phyloP scores from a whole-genome alignment of 2,797 vertebrate species.

The Aldrovandia affinis region DNA sequence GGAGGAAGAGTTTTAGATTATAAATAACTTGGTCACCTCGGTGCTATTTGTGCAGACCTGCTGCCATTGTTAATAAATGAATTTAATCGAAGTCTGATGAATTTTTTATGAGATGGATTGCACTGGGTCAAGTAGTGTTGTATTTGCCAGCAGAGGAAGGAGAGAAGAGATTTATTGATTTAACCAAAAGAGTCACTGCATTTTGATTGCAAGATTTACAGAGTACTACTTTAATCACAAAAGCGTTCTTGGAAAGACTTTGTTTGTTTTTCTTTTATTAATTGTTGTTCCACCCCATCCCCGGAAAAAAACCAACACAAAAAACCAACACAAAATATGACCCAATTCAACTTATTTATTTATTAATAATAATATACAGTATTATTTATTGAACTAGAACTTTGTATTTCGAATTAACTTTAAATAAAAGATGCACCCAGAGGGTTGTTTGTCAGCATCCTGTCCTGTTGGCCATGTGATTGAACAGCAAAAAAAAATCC shows the following conservation, averaged over 20 bases:
- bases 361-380: no score
- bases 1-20: background rate
- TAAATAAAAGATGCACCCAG: no score
- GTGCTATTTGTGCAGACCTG: background rate
- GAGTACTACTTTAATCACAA: background rate
- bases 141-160: background rate
- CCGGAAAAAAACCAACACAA: no score
- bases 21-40: background rate
- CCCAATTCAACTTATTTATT: no score
- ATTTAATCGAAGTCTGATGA: background rate
- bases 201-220: background rate
- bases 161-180: background rate
- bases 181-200: background rate
- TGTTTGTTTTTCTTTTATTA: background rate
- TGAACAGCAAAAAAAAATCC: no score
- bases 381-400: no score
- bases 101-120: background rate
- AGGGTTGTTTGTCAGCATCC: no score
- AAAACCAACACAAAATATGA: no score
- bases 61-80: background rate
- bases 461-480: no score
- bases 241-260: background rate
- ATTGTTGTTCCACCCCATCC: background rate
- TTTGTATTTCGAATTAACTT: no score
- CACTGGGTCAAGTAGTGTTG: background rate